Percentiles rank a stretch among this genome's conserved stretches.
phyloP scores from a whole-genome alignment of 1,140 invertebrate genomes.

The Drosophila prosaltans region DNA sequence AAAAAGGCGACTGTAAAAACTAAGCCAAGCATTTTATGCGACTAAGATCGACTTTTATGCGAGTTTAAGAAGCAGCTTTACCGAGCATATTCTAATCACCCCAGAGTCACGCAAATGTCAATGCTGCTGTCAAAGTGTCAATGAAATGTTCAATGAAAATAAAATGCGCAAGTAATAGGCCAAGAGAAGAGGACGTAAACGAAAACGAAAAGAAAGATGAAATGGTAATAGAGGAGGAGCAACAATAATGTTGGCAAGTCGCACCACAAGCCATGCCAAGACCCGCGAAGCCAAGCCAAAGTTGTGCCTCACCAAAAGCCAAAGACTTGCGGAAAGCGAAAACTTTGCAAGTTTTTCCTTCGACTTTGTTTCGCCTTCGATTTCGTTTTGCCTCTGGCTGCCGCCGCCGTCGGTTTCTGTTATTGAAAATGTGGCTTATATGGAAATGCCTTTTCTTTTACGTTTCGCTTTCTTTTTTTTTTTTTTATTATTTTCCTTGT shows the following conservation, averaged over 20 bases:
- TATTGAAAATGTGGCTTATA: constrained; percentile 79
- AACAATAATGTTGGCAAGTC: constrained; percentile 12
- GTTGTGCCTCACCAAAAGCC: constrained; percentile 10
- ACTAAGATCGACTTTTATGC: constrained; percentile 18
- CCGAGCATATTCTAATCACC: constrained; percentile 28
- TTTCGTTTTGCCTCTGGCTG: constrained; percentile 9
- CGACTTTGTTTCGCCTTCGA: constrained; percentile 10
- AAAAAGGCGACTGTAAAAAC: not conserved
- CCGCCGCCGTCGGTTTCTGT: constrained; percentile 27
- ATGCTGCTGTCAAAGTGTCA: constrained; percentile 68
- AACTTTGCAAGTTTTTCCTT: constrained; percentile 28
- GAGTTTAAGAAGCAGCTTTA: constrained; percentile 10
- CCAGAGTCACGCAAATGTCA: constrained; percentile 27
- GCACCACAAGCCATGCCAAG: constrained; percentile 6
- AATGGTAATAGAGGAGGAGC: not conserved
- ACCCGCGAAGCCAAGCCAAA: constrained; percentile 12
- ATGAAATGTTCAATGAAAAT: constrained; percentile 81
- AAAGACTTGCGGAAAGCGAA: constrained; percentile 21
- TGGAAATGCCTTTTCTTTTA: constrained; percentile 50
- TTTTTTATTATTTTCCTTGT: constrained; percentile 8
- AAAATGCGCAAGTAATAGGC: constrained; percentile 68
- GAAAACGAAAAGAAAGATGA: constrained; percentile 27
- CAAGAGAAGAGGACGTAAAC: constrained; percentile 1
- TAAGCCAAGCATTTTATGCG: constrained; percentile 18
- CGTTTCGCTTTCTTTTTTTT: not conserved